Evolutionary conservation across 64 coral and sea anemone species (phyloP).

Genomic region (Acropora yongei): DNA sequence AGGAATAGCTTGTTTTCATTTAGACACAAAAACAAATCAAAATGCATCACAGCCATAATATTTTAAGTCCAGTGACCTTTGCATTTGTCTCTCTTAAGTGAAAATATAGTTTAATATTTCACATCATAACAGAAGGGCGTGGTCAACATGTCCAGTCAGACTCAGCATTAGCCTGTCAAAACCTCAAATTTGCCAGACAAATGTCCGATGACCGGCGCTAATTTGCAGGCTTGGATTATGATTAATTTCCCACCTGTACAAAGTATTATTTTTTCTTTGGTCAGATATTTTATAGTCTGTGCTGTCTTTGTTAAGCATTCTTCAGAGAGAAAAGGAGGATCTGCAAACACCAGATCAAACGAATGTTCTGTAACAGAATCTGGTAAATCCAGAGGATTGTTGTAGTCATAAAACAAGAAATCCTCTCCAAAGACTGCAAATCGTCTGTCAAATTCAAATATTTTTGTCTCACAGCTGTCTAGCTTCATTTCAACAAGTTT

Average conservation of each 20-base stretch:
- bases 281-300: slow-evolving; percentile 74
- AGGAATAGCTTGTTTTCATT: no score
- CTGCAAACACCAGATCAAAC: slow-evolving; percentile 86
- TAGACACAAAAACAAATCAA: no score
- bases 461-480: slow-evolving; percentile 43
- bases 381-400: slow-evolving; percentile 65
- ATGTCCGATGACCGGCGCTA: no score
- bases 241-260: slow-evolving; percentile 62
- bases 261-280: slow-evolving; percentile 79
- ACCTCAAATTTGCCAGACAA: no score
- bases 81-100: no score
- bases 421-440: slow-evolving; percentile 81
- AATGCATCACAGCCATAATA: no score
- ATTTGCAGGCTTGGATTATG: no score
- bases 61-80: no score
- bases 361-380: slow-evolving; percentile 45
- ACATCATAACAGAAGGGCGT: no score
- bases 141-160: no score
- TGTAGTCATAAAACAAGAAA: slow-evolving; percentile 77
- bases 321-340: slow-evolving; percentile 82
- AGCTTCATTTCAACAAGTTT: slow-evolving; percentile 59
- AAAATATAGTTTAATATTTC: no score
- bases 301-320: slow-evolving; percentile 78
- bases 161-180: no score
- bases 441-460: slow-evolving; percentile 90